These are phyloP conservation scores for Stichodactyla helianthus DNA, from an alignment of 64 coral and sea anemone species.

Conservation along the genomic window DNA sequence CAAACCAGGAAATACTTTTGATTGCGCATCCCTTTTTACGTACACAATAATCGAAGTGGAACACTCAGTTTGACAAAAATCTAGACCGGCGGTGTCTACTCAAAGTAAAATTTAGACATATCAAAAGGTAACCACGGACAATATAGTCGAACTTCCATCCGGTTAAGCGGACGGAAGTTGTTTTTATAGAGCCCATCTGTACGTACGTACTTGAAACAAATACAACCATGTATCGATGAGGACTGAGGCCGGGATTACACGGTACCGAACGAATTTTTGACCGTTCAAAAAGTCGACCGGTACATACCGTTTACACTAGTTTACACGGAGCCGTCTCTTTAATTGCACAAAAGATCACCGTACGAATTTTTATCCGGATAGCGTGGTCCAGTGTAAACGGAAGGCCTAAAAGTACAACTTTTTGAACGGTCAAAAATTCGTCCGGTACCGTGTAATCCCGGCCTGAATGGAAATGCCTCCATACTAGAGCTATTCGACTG, in stretches of 20 bases:
- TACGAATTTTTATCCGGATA: no score
- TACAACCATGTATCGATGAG: not conserved
- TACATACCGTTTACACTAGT: no score
- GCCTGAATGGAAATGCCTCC: not conserved
- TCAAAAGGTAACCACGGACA: not conserved
- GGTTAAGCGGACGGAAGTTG: not conserved
- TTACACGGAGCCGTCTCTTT: no score
- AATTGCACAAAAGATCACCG: no score
- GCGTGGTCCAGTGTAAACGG: no score
- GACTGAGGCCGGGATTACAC: no score
- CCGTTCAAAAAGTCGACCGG: no score
- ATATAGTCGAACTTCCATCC: not conserved
- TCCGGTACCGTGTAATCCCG: no score
- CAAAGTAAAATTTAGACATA: not conserved
- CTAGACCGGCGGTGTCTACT: not conserved
- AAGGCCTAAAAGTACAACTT: no score
- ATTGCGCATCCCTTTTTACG: not conserved
- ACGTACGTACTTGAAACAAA: not conserved
- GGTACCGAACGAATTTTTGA: no score
- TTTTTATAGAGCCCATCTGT: not conserved
- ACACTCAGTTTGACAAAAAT: not conserved
- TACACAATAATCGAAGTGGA: not conserved
- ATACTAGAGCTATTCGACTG: not conserved
- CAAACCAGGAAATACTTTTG: not conserved
- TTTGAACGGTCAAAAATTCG: no score